Percentiles rank a stretch among this genome's conserved stretches.
Evolutionary conservation across 2,797 vertebrate species (phyloP).

Genomic region (Erithacus rubecula): DNA sequence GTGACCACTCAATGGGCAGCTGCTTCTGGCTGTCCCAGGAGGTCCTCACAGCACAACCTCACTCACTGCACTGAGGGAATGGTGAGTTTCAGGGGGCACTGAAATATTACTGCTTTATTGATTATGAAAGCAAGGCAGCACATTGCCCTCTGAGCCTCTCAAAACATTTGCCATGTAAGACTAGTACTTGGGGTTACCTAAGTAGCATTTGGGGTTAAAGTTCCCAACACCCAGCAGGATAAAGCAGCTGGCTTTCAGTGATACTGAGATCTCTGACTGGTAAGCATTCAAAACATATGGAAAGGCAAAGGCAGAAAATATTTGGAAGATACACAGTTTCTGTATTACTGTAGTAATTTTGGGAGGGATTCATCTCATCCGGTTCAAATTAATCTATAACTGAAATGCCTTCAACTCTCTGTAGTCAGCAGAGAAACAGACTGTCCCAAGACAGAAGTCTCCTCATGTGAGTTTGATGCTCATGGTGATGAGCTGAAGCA

Average conservation of each 20-base stretch:
- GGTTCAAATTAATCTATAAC: not conserved
- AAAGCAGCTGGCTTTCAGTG: not conserved
- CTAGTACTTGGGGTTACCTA: not conserved
- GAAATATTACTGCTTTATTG: not conserved
- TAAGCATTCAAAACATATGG: not conserved
- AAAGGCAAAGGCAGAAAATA: not conserved
- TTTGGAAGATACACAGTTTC: not conserved
- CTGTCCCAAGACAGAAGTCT: not conserved
- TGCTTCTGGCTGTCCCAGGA: not conserved
- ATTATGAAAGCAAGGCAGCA: not conserved
- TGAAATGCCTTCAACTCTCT: not conserved
- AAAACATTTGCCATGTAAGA: not conserved
- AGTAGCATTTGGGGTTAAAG: not conserved
- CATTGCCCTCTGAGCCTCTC: not conserved
- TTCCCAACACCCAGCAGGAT: not conserved
- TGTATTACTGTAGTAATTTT: not conserved
- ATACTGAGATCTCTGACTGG: not conserved
- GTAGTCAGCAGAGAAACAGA: not conserved
- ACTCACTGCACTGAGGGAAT: not conserved
- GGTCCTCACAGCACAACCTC: not conserved
- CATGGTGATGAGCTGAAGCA: not conserved
- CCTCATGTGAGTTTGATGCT: not conserved
- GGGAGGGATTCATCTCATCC: not conserved
- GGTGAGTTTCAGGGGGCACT: not conserved
- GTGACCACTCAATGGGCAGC: not conserved